phyloP scores from a whole-genome alignment of 2,888 invertebrate genomes.

The Coenonympha arcania region DNA sequence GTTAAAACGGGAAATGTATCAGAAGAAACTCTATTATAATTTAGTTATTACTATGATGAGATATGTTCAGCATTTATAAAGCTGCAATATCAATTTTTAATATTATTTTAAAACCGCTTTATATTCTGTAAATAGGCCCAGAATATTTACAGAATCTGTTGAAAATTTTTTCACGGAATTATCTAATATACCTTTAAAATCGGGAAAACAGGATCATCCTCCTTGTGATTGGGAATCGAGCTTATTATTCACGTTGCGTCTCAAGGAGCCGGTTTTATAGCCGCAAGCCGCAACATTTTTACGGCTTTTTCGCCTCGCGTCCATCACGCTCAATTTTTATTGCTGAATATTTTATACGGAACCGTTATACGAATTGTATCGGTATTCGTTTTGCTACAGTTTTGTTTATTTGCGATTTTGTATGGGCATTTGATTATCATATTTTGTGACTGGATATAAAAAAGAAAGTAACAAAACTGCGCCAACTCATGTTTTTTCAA shows the following conservation, averaged over 20 bases:
- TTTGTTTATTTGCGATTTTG: slow-evolving; percentile 1
- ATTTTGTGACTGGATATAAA: slow-evolving; percentile 1
- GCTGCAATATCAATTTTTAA: too few species aligned
- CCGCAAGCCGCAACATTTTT: slow-evolving; percentile 16
- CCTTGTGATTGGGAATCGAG: slow-evolving; percentile 14
- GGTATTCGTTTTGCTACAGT: slow-evolving; percentile 9
- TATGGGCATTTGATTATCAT: slow-evolving; percentile 7
- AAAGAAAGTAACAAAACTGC: neutral
- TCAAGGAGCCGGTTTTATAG: slow-evolving; percentile 18
- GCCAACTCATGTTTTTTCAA: neutral
- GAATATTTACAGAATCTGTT: too few species aligned
- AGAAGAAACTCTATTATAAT: too few species aligned
- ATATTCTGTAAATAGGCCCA: too few species aligned
- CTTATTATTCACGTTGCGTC: slow-evolving; percentile 20
- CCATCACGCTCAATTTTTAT: slow-evolving; percentile 20
- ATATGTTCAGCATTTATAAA: too few species aligned
- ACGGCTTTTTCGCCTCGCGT: slow-evolving; percentile 15
- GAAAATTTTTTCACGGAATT: too few species aligned
- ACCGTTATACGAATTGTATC: slow-evolving; percentile 3
- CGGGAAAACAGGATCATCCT: too few species aligned
- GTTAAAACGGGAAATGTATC: too few species aligned
- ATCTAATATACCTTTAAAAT: too few species aligned
- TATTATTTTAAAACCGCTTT: too few species aligned
- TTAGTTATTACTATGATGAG: too few species aligned
- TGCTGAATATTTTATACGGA: slow-evolving; percentile 20